Base-by-base conservation (phyloP, 2,888 invertebrate genomes). In the Hypercompe scribonia region DNA sequence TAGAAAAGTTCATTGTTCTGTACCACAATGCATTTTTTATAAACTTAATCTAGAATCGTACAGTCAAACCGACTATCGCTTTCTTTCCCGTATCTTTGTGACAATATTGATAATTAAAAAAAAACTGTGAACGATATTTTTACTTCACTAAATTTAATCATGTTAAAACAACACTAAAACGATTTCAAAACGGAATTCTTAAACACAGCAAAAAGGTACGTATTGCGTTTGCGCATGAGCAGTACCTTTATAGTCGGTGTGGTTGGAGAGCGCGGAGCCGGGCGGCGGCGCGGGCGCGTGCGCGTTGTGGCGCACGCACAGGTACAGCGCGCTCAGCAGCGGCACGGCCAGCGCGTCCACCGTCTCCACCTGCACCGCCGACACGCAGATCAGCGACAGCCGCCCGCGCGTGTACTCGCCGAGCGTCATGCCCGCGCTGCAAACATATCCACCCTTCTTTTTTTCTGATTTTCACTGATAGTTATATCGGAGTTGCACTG, bases 261-360 rank as follows among this genome's bases (percentile, higher is more conserved):
- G 86, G 21, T 89, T 90, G 10, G 89, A 87, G 70, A 84, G 28
- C 0, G 88, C 82, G 24, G 89, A 88, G 31, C 86, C 85, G n/a
- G 89, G 84, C 1, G 89, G 90, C 71, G 36, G 66, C 74, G 75
- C 24, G 78, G 72, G 64, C 71, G 80, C 73, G 74, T 80, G 88
- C 54, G 93, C 95, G 81, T 90, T 89, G 86, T 96, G 96, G 0
- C 94, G 83, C 81, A 96, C 95, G 83, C 95, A 95, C 76, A 96
- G 85, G 80, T 95, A 95, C 65, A 96, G 82, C 24, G 96, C 96
- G 69, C 90, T 89, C 31, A 96, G 91, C 46, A 96, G 88, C 71
- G 96, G 95, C 79, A 93, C 95, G 42, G 93, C 93, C 28, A 95
- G 84, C 63, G 95, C 90, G 75, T 93, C 95, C 1, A 89, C 87